Percentiles rank a stretch among this genome's conserved stretches.
phyloP scores from a whole-genome alignment of 2,113 vertebrate species.

The Aspidoscelis tigris region DNA sequence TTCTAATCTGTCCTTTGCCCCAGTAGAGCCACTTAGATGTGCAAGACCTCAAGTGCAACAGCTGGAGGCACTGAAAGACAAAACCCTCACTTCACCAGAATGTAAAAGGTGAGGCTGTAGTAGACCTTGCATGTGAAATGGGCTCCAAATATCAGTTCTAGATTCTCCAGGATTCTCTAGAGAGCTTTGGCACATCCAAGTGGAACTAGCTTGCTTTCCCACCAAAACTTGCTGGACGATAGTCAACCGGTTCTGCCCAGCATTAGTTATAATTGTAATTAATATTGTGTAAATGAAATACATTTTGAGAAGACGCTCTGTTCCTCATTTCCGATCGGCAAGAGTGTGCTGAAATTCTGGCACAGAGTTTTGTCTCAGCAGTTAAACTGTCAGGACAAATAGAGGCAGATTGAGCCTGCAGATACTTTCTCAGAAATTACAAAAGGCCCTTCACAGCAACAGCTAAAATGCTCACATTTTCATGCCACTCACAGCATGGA shows the following conservation, averaged over 20 bases:
- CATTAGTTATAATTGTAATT: conserved; percentile 10
- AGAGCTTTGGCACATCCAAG: not conserved
- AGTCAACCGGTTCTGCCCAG: conserved; percentile 27
- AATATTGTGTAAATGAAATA: conserved; percentile 12
- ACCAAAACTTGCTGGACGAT: conserved; percentile 24
- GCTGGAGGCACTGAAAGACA: not conserved
- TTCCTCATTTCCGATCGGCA: conserved; percentile 20
- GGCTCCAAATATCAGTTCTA: not conserved
- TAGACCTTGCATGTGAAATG: not conserved
- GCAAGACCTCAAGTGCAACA: not conserved
- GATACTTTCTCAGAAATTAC: conserved; percentile 61
- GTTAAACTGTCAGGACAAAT: conserved; percentile 63
- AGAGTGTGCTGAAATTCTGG: conserved; percentile 25
- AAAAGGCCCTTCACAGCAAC: conserved; percentile 34
- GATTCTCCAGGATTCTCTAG: not conserved
- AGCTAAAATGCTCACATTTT: conserved; percentile 28
- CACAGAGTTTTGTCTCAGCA: conserved; percentile 54
- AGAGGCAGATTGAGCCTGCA: conserved; percentile 55
- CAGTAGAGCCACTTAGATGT: not conserved
- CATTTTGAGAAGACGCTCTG: conserved; percentile 30
- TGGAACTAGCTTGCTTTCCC: not conserved
- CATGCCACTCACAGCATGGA: conserved; percentile 8
- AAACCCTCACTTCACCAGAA: not conserved
- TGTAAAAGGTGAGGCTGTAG: not conserved
- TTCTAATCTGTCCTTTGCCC: not conserved